phyloP scores from a whole-genome alignment of 2,888 invertebrate genomes.

The Cheilosia variabilis region DNA sequence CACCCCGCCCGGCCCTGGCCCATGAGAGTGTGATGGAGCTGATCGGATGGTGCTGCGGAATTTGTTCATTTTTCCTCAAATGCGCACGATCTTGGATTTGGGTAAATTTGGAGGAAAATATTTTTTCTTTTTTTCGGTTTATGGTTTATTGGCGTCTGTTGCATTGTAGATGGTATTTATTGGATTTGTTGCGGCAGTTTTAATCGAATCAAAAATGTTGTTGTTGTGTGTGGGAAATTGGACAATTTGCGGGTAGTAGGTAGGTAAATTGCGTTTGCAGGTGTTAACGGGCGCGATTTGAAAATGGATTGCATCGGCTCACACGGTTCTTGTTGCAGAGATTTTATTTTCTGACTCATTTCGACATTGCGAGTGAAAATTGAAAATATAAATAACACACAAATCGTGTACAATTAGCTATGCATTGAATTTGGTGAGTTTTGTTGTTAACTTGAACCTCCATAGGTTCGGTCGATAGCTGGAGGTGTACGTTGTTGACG shows the following conservation, averaged over 20 bases:
- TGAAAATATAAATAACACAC: too few relatives aligned
- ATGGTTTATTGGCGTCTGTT: constrained; percentile 51
- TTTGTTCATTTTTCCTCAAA: constrained; percentile 49
- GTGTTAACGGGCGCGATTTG: constrained; percentile 45
- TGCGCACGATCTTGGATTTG: constrained; percentile 67
- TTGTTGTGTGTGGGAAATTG: constrained; percentile 57
- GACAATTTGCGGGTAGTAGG: constrained; percentile 52
- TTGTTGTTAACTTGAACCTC: too few relatives aligned
- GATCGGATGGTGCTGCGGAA: constrained; percentile 29
- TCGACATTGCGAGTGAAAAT: too few relatives aligned
- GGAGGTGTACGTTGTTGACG: too few relatives aligned
- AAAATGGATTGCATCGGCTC: constrained; percentile 37
- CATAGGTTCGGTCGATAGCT: too few relatives aligned
- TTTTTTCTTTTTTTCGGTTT: constrained; percentile 34
- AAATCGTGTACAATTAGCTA: too few relatives aligned
- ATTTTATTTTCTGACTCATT: neutral
- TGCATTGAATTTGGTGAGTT: too few relatives aligned
- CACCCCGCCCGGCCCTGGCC: constrained; percentile 31
- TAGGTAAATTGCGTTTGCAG: constrained; percentile 57
- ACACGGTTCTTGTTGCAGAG: constrained; percentile 5
- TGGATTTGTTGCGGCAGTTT: constrained; percentile 57
- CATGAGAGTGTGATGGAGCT: constrained; percentile 8
- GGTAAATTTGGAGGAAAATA: constrained; percentile 63
- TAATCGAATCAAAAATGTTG: constrained; percentile 52
- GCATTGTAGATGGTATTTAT: constrained; percentile 56